Evolutionary conservation across 2,797 vertebrate species (phyloP), one percentile per base, ranked within the genome.

Genomic region (Sebastes hubbsi): DNA sequence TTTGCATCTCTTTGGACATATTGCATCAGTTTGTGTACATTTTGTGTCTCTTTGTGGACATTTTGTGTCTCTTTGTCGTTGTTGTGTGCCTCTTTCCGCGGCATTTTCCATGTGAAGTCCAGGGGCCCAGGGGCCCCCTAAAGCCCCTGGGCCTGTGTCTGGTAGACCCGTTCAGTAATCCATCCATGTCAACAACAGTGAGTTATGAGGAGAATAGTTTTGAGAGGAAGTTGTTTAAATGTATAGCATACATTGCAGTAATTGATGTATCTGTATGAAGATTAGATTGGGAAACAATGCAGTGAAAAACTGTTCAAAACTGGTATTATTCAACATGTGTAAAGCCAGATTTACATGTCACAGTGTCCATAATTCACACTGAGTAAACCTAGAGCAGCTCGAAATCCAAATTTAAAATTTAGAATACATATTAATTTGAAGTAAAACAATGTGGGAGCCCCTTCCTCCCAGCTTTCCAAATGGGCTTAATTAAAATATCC

Each of bases 401-500:
- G 25, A 30, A 67, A 63, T 29, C 16, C 22, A 38, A 12, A 32
- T 8, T 2, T 2, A 1, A 24, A 42, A 29, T 52, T 38, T 71
- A 32, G 70, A 20, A 1, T 69, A 25, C 22, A 49, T 67, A 70
- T n/a, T 2, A 36, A 52, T 80, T 16, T 3, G 3, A 25, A 82
- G 63, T 16, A 16, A 67, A 83, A 73, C 81, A 68, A 78, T 54
- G 59, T 73, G 0, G 14, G 16, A 34, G 36, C 18, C 13, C 55
- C 25, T 22, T 80, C 61, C 71, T 75, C 18, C 42, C 24, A 16
- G 56, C 52, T 14, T 3, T 38, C 70, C 38, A 60, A 80, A 81
- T 66, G 74, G 59, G 16, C 72, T 63, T 18, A 79, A 85, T 86
- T 75, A 70, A 84, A 88, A 77, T n/a, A 68, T 85, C 75, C 29